Conservation (phyloP, 2,113 vertebrate species). For the Pholis gunnellus region DNA sequence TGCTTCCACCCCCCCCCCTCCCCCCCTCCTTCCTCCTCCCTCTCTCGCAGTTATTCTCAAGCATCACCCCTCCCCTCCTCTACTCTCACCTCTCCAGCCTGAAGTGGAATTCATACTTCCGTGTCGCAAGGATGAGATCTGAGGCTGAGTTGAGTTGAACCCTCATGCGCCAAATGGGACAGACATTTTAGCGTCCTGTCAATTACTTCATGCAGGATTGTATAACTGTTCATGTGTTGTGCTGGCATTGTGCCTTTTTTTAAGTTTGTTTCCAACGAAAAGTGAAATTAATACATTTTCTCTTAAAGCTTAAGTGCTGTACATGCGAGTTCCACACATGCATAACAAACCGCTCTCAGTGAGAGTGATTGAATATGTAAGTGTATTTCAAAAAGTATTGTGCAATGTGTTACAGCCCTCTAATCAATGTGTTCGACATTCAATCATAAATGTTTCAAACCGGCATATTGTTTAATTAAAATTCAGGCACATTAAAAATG, state of each 20-base stretch:
- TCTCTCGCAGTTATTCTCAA: conserved; percentile 30
- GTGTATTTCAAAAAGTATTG: conserved; percentile 18
- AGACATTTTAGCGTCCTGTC: neutral
- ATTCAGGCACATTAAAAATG: conserved; percentile 3
- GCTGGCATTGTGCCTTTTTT: neutral
- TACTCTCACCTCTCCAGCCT: conserved; percentile 38
- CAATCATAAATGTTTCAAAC: conserved; percentile 23
- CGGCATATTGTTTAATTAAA: neutral
- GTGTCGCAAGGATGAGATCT: conserved; percentile 16
- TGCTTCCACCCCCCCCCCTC: neutral
- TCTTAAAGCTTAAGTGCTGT: neutral
- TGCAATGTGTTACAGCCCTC: conserved; percentile 17
- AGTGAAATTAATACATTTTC: neutral
- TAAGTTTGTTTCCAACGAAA: neutral
- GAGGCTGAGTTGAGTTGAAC: conserved; percentile 32
- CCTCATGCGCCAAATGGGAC: neutral
- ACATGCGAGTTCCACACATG: neutral
- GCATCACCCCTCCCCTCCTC: conserved; percentile 1
- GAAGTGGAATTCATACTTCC: conserved; percentile 22
- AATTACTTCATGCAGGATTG: neutral
- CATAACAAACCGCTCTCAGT: conserved; percentile 14
- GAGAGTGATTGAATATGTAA: conserved; percentile 27
- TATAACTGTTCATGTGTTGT: conserved; percentile 7
- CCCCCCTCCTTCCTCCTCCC: neutral
- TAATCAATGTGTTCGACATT: neutral